Evolutionary conservation across 92 coral and sea anemone species (phyloP), one percentile per base, ranked within the genome.

Genomic region (Porites divaricata): DNA sequence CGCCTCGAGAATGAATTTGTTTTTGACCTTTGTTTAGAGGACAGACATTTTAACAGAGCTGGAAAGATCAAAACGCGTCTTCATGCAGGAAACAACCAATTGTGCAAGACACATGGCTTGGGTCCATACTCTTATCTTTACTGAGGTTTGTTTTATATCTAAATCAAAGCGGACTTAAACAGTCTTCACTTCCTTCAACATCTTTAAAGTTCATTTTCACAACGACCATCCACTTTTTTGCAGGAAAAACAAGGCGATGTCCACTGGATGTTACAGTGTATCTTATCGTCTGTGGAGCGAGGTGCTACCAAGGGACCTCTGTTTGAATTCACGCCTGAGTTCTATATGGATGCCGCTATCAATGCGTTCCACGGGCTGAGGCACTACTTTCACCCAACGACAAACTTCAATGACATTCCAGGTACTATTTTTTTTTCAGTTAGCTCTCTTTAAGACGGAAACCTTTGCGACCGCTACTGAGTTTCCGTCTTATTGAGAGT

Each of bases 41-140:
- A 78, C 72, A 28, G 99, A 96, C 78, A 96, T 96, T 53, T 72
- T 86, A 71, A 78, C 92, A 11, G 99, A 94, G 85, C 88, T 96
- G 80, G 90, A 96, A 74, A 90, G 98, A 78, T 92, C 99, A 56
- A 93, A 89, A 79, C 70, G 91, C 51, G 99, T 96, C 8, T 96
- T 96, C 73, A 89, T 80, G 58, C 94, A 95, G 78, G 99, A 96
- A 84, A 93, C 94, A 50, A 93, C 95, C 19, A 90, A 94, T 85
- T 96, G 98, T 76, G 98, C 99, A 25, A 91, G 99, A n/a, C 99
- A 96, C 82, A 96, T 96, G 96, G 96, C 98, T 70, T 96, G 99
- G 99, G 98, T 96, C 28, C 90, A 93, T 56, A 92, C 93, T 12
- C 90, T 96, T 10, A 96, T 96, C 53, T 96, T 96, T 61, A 96